Conservation (phyloP, 2,888 invertebrate genomes). For the Drosophila gaucha region DNA sequence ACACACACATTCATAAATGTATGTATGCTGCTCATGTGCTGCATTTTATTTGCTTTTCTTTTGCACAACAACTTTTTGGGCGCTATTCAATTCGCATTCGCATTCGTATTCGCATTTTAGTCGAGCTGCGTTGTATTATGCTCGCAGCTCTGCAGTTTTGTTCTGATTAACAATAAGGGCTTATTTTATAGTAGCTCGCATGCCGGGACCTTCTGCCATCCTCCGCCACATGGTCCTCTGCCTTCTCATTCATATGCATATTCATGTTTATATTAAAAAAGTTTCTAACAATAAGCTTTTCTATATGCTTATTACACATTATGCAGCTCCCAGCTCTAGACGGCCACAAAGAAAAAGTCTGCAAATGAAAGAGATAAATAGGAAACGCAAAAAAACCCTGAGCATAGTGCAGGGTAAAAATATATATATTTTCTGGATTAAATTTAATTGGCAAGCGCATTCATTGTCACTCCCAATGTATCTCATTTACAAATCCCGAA, state of each 20-base stretch:
- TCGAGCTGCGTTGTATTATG: slow-evolving; percentile 54
- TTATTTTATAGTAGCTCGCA: slow-evolving; percentile 45
- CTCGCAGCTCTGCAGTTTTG: slow-evolving; percentile 50
- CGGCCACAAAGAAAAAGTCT: slow-evolving; percentile 30
- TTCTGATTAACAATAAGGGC: slow-evolving; percentile 72
- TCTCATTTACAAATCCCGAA: slow-evolving; percentile 46
- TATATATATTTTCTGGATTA: slow-evolving; percentile 32
- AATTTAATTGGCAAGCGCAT: slow-evolving; percentile 53
- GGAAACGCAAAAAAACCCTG: not conserved
- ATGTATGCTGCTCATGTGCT: slow-evolving; percentile 10
- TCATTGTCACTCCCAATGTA: slow-evolving; percentile 39
- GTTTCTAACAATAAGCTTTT: slow-evolving; percentile 74
- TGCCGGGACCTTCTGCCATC: slow-evolving; percentile 10
- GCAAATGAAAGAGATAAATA: slow-evolving; percentile 39
- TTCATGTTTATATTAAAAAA: slow-evolving; percentile 77
- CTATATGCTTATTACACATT: slow-evolving; percentile 68
- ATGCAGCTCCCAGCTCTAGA: slow-evolving; percentile 37
- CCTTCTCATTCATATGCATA: slow-evolving; percentile 43
- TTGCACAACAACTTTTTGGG: slow-evolving; percentile 55
- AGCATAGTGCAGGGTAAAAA: slow-evolving; percentile 17
- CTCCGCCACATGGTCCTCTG: not conserved
- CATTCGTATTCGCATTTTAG: slow-evolving; percentile 51
- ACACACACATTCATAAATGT: slow-evolving; percentile 3
- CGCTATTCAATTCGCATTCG: slow-evolving; percentile 50
- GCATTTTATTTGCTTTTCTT: slow-evolving; percentile 44